These are phyloP conservation scores for Mongoloraphidia duomilia DNA, from an alignment of 2,888 invertebrate species.

Conservation along the genomic window DNA sequence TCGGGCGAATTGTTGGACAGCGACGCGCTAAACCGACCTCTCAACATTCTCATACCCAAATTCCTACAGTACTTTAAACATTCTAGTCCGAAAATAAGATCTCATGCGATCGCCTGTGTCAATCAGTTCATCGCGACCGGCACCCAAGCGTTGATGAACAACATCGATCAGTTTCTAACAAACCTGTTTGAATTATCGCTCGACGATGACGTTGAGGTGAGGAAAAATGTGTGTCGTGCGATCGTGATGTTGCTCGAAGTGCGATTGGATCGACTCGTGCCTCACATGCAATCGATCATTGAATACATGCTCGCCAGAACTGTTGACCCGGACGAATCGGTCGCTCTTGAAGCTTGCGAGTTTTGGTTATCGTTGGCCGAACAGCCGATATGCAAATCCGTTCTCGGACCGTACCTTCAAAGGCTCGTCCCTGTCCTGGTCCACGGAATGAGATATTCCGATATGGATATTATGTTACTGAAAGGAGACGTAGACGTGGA, in stretches of 20 bases:
- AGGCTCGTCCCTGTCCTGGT: constrained; percentile 83
- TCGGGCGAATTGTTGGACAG: constrained; percentile 79
- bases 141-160: constrained; percentile 78
- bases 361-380: constrained; percentile 97
- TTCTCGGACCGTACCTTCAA: constrained; percentile 68
- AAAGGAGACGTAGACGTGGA: constrained; percentile 84
- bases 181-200: constrained; percentile 85
- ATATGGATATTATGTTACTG: constrained; percentile 83
- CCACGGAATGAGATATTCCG: constrained; percentile 95
- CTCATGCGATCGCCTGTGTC: constrained; percentile 89
- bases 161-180: constrained; percentile 82
- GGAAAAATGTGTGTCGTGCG: constrained; percentile 95
- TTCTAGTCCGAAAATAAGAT: constrained; percentile 77
- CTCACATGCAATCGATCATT: constrained; percentile 93
- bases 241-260: constrained; percentile 92
- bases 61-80: constrained; percentile 89
- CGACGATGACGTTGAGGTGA: constrained; percentile 88
- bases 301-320: constrained; percentile 94
- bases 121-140: constrained; percentile 88
- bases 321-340: constrained; percentile 79
- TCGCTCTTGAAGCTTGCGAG: constrained; percentile 95
- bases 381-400: constrained; percentile 82
- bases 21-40: constrained; percentile 66
- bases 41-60: constrained; percentile 85
- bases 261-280: constrained; percentile 80